A percentile compares a stretch with the other conserved stretches of the same genome.
These are phyloP conservation scores for Gortyna flavago DNA, from an alignment of 2,888 invertebrate species.

Conservation along the genomic window DNA sequence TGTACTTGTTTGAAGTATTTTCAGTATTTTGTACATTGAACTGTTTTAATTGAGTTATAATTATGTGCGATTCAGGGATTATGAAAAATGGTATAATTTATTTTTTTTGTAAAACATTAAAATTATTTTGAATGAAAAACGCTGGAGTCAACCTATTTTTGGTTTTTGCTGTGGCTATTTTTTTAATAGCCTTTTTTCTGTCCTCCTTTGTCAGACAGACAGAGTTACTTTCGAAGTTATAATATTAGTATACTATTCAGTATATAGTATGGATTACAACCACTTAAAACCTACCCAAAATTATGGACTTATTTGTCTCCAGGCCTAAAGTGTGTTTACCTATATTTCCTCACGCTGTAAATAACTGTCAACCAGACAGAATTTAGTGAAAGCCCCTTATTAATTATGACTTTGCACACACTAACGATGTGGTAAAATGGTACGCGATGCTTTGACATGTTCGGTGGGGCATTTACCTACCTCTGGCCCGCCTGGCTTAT, in stretches of 20 bases:
- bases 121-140: slow-evolving; percentile 1
- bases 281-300: slow-evolving; percentile 1
- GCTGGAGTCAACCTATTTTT: not conserved
- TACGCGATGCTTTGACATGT: slow-evolving; percentile 30
- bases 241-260: too few relatives aligned
- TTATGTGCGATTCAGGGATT: slow-evolving; percentile 2
- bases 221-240: too few relatives aligned
- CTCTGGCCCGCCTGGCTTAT: slow-evolving; percentile 36
- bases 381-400: slow-evolving; percentile 31
- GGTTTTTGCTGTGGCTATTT: not conserved
- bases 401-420: slow-evolving; percentile 58
- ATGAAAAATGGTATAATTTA: not conserved
- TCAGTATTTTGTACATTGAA: slow-evolving; percentile 5
- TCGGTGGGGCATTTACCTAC: slow-evolving; percentile 1
- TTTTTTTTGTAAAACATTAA: not conserved
- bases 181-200: not conserved
- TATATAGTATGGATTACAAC: too few relatives aligned
- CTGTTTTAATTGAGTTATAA: slow-evolving; percentile 15
- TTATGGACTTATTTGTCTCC: not conserved
- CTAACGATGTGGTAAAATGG: slow-evolving; percentile 39
- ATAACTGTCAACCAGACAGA: slow-evolving; percentile 2
- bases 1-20: slow-evolving; percentile 17
- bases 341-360: not conserved
- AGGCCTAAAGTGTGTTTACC: not conserved
- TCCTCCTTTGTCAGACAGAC: not conserved